Conservation (phyloP, 2,888 invertebrate genomes). For the Galeruca laticollis region DNA sequence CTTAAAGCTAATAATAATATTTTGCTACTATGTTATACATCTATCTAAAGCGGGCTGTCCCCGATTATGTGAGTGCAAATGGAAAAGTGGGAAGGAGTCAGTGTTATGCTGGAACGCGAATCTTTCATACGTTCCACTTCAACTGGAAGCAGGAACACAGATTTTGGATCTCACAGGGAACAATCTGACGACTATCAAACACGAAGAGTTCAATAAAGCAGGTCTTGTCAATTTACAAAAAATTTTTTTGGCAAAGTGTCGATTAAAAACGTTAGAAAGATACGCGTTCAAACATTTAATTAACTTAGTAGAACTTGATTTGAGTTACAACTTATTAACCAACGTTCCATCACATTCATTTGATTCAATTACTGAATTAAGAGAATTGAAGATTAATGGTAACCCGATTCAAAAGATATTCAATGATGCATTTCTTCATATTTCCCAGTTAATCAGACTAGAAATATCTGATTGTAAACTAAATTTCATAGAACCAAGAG, state of each 20-base stretch:
- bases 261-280: constrained; percentile 76
- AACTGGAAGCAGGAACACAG: constrained; percentile 83
- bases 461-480: constrained; percentile 82
- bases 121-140: constrained; percentile 78
- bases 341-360: constrained; percentile 81
- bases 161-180: constrained; percentile 84
- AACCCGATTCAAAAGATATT: constrained; percentile 80
- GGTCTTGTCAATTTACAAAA: constrained; percentile 85
- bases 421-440: constrained; percentile 76
- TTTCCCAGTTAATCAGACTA: constrained; percentile 78
- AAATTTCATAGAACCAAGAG: constrained; percentile 75
- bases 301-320: constrained; percentile 84
- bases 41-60: constrained; percentile 75
- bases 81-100: constrained; percentile 89
- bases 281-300: constrained; percentile 83
- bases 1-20: constrained; percentile 52
- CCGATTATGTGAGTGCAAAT: constrained; percentile 86
- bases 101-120: constrained; percentile 84
- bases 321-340: constrained; percentile 78
- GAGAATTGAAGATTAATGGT: constrained; percentile 80
- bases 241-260: constrained; percentile 80
- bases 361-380: constrained; percentile 78
- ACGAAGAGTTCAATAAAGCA: constrained; percentile 80
- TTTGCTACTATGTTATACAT: constrained; percentile 65
- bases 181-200: constrained; percentile 74